These are phyloP conservation scores for Diglossa cyanea DNA, from an alignment of 2,797 vertebrate species.

Conservation along the genomic window DNA sequence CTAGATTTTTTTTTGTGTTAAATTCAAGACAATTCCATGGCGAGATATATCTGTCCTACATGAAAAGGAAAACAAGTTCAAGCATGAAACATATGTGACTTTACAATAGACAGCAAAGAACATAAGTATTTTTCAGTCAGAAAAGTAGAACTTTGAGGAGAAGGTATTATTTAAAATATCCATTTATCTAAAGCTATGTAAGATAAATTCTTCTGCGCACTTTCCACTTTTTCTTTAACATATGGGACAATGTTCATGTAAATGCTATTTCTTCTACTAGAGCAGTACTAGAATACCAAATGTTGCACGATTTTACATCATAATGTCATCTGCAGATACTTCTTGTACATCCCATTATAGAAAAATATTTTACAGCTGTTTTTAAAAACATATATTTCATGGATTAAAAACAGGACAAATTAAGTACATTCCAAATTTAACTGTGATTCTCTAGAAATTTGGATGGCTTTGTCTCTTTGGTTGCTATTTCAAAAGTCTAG, in stretches of 20 bases:
- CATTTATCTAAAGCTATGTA: neutral
- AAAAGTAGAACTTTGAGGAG: neutral
- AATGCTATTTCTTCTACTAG: neutral
- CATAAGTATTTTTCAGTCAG: neutral
- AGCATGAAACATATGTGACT: neutral
- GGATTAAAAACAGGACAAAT: neutral
- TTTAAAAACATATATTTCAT: neutral
- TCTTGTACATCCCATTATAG: neutral
- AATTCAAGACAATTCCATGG: neutral
- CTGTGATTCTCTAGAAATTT: neutral
- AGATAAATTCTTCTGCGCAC: neutral
- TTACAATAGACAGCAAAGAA: neutral
- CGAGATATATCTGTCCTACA: neutral
- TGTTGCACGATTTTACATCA: neutral
- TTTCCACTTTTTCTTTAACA: neutral
- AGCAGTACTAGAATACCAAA: neutral
- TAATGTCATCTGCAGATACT: neutral
- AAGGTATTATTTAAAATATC: neutral
- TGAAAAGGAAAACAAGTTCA: neutral
- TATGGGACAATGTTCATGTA: neutral
- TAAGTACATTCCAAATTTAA: neutral
- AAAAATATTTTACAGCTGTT: neutral
- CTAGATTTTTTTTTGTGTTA: neutral
- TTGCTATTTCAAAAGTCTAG: neutral
- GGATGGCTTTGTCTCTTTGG: neutral